Evolutionary conservation across 2,888 invertebrate species (phyloP), one percentile per base, ranked within the genome.

Genomic region (Anthophora plumipes): DNA sequence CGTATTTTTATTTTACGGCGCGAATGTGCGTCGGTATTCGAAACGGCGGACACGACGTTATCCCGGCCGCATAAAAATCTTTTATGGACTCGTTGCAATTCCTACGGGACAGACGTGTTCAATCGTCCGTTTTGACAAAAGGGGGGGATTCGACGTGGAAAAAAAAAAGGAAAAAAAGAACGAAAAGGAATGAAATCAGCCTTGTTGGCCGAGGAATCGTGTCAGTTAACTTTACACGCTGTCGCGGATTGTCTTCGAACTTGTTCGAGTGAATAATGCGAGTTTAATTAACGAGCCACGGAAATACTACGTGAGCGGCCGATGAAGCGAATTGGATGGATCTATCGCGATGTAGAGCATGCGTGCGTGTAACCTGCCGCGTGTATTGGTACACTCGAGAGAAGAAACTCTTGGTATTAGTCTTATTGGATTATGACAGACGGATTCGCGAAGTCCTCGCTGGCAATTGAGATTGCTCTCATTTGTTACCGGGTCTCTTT

Each of bases 271-370:
- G 85, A 87, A 85, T 90, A 86, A 89, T 86, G 74, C 86, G 84
- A 85, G 84, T 88, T 89, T 87, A 90, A 90, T 90, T 89, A 90
- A 80, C 83, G 79, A 82, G 80, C 71, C 61, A 81, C 75, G 82
- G 79, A 80, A 82, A 77, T 74, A 76, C 80, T 74, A 76, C 80
- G 77, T 59, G 80, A 86, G 68, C 68, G 66, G 68, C 77, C 77
- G 84, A 79, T 83, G 85, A 88, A 85, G 83, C 74, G 83, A 82
- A 83, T 82, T 77, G 77, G 69, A 61, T 50, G 72, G 68, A 60
- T 82, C 59, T 71, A 54, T 72, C 74, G 68, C 41, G 52, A 61
- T 52, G 64, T 52, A 37, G 55, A 52, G 50, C 54, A 60, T 48
- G 54, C 12, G 50, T 37, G 54, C 41, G 66, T 55, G 46, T 54